A percentile compares a stretch with the other conserved stretches of the same genome.
Conservation (phyloP, 1,140 invertebrate species). For the Trissolcus basalis region DNA sequence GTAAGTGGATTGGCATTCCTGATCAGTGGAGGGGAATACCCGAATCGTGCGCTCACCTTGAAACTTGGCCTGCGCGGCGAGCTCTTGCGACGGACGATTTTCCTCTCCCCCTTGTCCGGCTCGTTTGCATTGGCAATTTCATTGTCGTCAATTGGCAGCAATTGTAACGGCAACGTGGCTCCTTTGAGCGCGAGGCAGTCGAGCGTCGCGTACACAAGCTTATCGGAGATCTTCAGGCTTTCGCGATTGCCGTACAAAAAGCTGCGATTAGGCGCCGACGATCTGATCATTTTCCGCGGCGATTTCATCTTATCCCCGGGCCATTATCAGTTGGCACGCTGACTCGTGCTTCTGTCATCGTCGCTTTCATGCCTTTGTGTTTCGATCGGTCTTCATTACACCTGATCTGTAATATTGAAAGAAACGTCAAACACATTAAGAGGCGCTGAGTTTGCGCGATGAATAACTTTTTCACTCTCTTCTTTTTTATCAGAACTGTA, state of each 20-base stretch:
- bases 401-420: no score
- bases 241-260: constrained; percentile 64
- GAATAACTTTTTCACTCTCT: no score
- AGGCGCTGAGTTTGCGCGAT: no score
- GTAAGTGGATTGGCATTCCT: constrained; percentile 14
- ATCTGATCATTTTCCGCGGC: constrained; percentile 58
- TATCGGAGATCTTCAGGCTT: constrained; percentile 51
- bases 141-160: constrained; percentile 62
- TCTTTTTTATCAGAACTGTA: no score
- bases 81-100: constrained; percentile 24
- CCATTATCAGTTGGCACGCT: constrained; percentile 1
- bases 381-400: no score
- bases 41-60: constrained; percentile 40
- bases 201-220: constrained; percentile 66
- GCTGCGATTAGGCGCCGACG: constrained; percentile 64
- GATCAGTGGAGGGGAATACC: constrained; percentile 28
- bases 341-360: constrained; percentile 11
- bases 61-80: constrained; percentile 47
- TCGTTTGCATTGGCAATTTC: constrained; percentile 37
- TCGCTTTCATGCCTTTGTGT: background rate
- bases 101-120: constrained; percentile 40
- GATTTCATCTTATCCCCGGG: constrained; percentile 9
- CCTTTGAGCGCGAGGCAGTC: constrained; percentile 71
- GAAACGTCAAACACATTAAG: no score
- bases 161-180: constrained; percentile 64